phyloP scores from a whole-genome alignment of 2,888 invertebrate species.

The Cartodere bifasciata region DNA sequence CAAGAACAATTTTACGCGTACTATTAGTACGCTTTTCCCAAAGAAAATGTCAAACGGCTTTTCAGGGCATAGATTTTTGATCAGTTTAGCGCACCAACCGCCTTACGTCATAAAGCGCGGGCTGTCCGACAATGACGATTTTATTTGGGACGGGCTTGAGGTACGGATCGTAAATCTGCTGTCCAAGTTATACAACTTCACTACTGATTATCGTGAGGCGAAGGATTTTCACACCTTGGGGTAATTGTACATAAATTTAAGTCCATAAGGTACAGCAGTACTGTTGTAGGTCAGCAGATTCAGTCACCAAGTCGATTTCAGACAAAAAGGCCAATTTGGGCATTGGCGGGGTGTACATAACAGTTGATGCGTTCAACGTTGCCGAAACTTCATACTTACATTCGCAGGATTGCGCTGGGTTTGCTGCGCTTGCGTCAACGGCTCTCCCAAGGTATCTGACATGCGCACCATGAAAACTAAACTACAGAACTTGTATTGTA shows the following conservation, averaged over 20 bases:
- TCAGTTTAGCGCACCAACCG: conserved; percentile 58
- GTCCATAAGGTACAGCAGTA: conserved; percentile 1
- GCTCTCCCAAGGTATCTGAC: conserved; percentile 60
- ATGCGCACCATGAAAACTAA: no score
- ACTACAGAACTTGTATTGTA: conserved; percentile 26
- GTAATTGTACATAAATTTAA: conserved; percentile 27
- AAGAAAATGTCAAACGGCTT: conserved; percentile 54
- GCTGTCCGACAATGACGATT: conserved; percentile 35
- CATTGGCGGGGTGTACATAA: conserved; percentile 59
- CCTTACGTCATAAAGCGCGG: conserved; percentile 54
- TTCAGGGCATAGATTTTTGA: conserved; percentile 59
- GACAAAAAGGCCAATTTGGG: conserved; percentile 50
- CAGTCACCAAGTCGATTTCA: conserved; percentile 43
- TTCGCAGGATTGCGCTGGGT: conserved; percentile 64
- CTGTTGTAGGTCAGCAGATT: conserved; percentile 46
- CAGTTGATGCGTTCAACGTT: conserved; percentile 35
- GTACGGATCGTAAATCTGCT: conserved; percentile 49
- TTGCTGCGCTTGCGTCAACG: conserved; percentile 63
- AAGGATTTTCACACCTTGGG: conserved; percentile 32
- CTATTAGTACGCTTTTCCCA: conserved; percentile 53
- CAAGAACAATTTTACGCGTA: conserved; percentile 47
- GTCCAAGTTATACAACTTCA: conserved; percentile 55
- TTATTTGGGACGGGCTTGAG: conserved; percentile 66
- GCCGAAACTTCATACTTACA: conserved; percentile 54
- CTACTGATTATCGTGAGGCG: conserved; percentile 54